Evolutionary conservation across 2,113 vertebrate species (phyloP).

Genomic region (Fukomys damarensis): DNA sequence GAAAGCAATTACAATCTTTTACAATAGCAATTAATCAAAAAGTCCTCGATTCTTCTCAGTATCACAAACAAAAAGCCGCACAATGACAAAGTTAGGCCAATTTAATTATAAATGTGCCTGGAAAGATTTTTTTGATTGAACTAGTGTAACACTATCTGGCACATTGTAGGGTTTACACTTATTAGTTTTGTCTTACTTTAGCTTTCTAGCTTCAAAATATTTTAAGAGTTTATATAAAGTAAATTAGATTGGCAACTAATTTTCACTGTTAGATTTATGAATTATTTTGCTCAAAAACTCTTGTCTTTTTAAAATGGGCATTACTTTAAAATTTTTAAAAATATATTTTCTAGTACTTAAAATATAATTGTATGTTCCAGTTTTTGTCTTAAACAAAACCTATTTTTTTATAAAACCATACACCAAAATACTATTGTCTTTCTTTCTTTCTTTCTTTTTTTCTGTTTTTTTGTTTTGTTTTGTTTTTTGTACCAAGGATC

Average conservation of each 20-base stretch:
- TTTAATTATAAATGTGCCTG: neutral
- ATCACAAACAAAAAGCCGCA: neutral
- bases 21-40: constrained; percentile 50
- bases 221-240: neutral
- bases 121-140: neutral
- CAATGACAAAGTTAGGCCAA: constrained; percentile 29
- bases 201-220: neutral
- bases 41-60: neutral
- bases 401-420: neutral
- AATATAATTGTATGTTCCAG: neutral
- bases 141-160: neutral
- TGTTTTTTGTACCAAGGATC: no score
- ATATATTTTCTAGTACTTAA: constrained; percentile 4
- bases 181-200: neutral
- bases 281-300: neutral
- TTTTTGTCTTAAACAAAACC: neutral
- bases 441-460: no score
- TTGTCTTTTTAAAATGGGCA: neutral
- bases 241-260: neutral
- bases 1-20: constrained; percentile 50
- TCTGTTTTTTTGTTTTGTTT: no score
- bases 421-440: neutral
- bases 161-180: neutral
- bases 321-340: neutral
- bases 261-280: neutral